Conservation (phyloP, 2,888 invertebrate genomes). For the Nudaria mundana region DNA sequence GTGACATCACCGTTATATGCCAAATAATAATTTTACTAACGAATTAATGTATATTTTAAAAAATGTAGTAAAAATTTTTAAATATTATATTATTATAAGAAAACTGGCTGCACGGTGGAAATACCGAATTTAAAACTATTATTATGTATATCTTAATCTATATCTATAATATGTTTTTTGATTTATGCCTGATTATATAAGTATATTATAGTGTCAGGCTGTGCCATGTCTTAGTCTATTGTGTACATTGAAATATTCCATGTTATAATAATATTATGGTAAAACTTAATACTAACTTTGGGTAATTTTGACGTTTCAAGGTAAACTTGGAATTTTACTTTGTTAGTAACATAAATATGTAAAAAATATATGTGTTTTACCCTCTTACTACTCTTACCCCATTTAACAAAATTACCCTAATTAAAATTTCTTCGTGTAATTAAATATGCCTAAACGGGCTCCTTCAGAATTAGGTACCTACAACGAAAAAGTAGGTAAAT, state of each 20-base stretch:
- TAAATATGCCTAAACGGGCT: conserved; percentile 22
- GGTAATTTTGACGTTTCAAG: conserved; percentile 4
- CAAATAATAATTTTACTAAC: conserved; percentile 54
- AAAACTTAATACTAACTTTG: conserved; percentile 15
- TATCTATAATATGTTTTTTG: conserved; percentile 28
- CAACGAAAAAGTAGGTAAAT: no score
- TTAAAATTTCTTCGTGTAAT: conserved; percentile 3
- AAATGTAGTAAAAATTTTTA: conserved; percentile 45
- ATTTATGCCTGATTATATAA: conserved; percentile 33
- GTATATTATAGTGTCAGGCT: conserved; percentile 46
- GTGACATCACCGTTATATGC: conserved; percentile 52
- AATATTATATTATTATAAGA: conserved; percentile 40
- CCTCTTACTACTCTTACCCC: no score
- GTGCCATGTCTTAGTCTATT: conserved; percentile 62
- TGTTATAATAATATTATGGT: conserved; percentile 38
- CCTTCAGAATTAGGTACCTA: conserved; percentile 20
- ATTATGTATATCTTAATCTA: conserved; percentile 15
- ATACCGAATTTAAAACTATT: conserved; percentile 58
- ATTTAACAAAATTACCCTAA: conserved; percentile 3
- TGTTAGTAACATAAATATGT: not conserved
- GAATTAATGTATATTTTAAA: conserved; percentile 46
- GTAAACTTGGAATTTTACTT: not conserved
- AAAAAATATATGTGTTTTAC: not conserved
- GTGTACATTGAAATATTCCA: conserved; percentile 44
- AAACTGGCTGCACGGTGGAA: conserved; percentile 67